Percentiles rank a stretch among this genome's conserved stretches.
These are phyloP conservation scores for Gonatopus flavifemur DNA, from an alignment of 1,140 invertebrate species.

Conservation along the genomic window DNA sequence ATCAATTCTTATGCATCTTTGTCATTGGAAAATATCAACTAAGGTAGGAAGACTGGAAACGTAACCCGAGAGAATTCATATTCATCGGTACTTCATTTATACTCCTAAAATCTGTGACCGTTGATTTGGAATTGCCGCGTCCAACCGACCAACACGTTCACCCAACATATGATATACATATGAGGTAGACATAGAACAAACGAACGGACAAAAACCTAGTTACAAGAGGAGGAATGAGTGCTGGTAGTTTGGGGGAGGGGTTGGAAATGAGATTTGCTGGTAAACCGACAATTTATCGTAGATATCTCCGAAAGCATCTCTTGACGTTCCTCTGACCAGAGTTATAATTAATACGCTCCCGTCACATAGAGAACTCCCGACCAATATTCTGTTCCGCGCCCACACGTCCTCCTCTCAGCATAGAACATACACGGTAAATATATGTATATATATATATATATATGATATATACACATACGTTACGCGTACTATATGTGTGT, in stretches of 20 bases:
- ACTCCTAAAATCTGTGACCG: too few species aligned
- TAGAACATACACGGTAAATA: slow-evolving; percentile 1
- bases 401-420: slow-evolving; percentile 24
- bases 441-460: slow-evolving; percentile 12
- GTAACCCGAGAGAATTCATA: too few species aligned
- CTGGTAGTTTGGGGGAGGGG: too few species aligned
- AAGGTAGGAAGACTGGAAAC: too few species aligned
- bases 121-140: too few species aligned
- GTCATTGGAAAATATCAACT: too few species aligned
- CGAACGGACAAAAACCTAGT: slow-evolving; percentile 52
- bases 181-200: slow-evolving; percentile 41
- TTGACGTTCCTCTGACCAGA: slow-evolving; percentile 55
- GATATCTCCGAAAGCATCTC: slow-evolving; percentile 54
- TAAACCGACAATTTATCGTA: slow-evolving; percentile 59
- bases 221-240: slow-evolving; percentile 15
- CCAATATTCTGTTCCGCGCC: slow-evolving; percentile 48
- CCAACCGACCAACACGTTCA: too few species aligned
- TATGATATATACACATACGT: slow-evolving; percentile 1
- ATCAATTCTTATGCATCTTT: too few species aligned
- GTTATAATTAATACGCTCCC: slow-evolving; percentile 59
- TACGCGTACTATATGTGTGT: slow-evolving; percentile 5
- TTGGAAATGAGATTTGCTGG: slow-evolving; percentile 59
- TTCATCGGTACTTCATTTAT: too few species aligned
- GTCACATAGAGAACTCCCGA: slow-evolving; percentile 48
- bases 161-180: too few species aligned